Percentiles rank a stretch among this genome's conserved stretches.
These are phyloP conservation scores for Drosophila arizonae DNA, from an alignment of 1,140 invertebrate genomes.

Conservation along the genomic window DNA sequence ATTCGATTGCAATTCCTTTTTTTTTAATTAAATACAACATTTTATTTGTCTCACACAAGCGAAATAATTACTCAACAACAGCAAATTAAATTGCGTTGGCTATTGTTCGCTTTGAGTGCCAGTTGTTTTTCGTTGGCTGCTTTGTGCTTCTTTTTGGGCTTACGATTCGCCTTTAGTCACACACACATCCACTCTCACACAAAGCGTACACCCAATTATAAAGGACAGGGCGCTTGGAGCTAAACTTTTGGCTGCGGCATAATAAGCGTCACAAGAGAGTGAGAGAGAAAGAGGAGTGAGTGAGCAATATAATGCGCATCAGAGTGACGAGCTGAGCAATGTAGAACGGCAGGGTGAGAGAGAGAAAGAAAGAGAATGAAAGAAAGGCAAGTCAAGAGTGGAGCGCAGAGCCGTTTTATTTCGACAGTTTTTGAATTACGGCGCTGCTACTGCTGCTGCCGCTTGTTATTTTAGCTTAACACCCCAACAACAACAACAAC, in stretches of 20 bases:
- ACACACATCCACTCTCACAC: not conserved
- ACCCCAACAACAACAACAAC: slow-evolving; percentile 37
- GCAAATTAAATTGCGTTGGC: not conserved
- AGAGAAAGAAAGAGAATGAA: slow-evolving; percentile 27
- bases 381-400: slow-evolving; percentile 40
- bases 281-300: slow-evolving; percentile 17
- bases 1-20: too few species aligned
- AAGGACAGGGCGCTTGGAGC: slow-evolving; percentile 45
- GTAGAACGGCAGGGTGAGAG: slow-evolving; percentile 7
- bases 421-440: slow-evolving; percentile 77
- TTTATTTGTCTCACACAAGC: too few species aligned
- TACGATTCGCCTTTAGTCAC: slow-evolving; percentile 10
- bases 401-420: slow-evolving; percentile 70
- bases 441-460: slow-evolving; percentile 32
- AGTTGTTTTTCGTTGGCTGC: slow-evolving; percentile 15
- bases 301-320: slow-evolving; percentile 17
- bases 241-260: slow-evolving; percentile 33
- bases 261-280: slow-evolving; percentile 38
- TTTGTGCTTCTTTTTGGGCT: slow-evolving; percentile 14
- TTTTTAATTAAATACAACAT: too few species aligned
- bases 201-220: slow-evolving; percentile 11
- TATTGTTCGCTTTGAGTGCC: slow-evolving; percentile 31
- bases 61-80: too few species aligned
- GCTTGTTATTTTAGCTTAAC: slow-evolving; percentile 46
- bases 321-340: slow-evolving; percentile 27